These are phyloP conservation scores for Pantherophis alleghaniensis DNA, from an alignment of 2,797 vertebrate genomes.

Conservation along the genomic window DNA sequence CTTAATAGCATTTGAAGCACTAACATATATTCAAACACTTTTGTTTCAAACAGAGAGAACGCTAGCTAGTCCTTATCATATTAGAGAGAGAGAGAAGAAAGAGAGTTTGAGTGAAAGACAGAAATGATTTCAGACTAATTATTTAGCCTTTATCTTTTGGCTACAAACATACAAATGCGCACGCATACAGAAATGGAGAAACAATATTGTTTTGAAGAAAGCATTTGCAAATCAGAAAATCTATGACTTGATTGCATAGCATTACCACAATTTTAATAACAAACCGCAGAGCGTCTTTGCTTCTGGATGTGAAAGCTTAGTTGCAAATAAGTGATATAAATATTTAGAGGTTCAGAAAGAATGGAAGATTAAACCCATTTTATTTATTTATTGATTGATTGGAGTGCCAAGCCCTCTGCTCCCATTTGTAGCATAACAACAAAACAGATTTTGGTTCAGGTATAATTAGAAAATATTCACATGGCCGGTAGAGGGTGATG, in stretches of 20 bases:
- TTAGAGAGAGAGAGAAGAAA: not conserved
- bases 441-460: not conserved
- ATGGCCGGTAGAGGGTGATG: slow-evolving; percentile 56
- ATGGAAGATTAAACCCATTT: not conserved
- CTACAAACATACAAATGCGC: not conserved
- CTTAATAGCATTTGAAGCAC: not conserved
- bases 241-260: not conserved
- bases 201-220: rapidly evolving
- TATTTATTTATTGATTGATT: not conserved
- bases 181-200: slow-evolving; percentile 3
- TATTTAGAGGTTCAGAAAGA: slow-evolving; percentile 5
- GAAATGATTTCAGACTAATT: not conserved
- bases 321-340: not conserved
- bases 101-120: not conserved
- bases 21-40: not conserved
- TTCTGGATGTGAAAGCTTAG: slow-evolving; percentile 20
- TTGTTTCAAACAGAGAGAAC: not conserved
- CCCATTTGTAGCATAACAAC: slow-evolving; percentile 13
- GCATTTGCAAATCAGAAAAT: slow-evolving; percentile 12
- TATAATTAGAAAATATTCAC: not conserved
- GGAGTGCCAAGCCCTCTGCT: not conserved
- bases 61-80: not conserved
- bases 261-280: not conserved
- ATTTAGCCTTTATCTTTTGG: not conserved
- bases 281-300: slow-evolving; percentile 8